Conservation (phyloP, 2,888 invertebrate species). For the Andrena trimmerana region DNA sequence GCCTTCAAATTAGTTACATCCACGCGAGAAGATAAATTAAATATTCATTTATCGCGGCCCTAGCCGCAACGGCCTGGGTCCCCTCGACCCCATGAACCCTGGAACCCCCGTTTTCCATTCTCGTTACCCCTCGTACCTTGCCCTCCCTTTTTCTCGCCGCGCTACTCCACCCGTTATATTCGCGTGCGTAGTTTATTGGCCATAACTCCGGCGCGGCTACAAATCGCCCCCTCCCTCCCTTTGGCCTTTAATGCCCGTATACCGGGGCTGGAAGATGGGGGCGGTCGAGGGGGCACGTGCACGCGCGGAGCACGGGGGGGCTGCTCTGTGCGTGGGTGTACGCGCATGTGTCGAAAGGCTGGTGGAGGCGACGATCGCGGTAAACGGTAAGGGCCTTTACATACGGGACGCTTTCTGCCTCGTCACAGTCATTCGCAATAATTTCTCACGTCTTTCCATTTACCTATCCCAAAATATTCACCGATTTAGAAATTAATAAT, state of each 20-base stretch:
- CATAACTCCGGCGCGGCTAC: slow-evolving; percentile 81
- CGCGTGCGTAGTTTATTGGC: slow-evolving; percentile 82
- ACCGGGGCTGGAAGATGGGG: slow-evolving; percentile 8
- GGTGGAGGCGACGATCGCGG: slow-evolving; percentile 16
- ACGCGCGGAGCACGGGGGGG: background rate
- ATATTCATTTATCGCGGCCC: slow-evolving; percentile 80
- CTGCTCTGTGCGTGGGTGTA: slow-evolving; percentile 17
- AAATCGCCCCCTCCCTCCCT: slow-evolving; percentile 74
- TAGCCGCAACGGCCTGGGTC: slow-evolving; percentile 43
- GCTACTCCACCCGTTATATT: slow-evolving; percentile 70
- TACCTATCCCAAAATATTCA: too few relatives aligned
- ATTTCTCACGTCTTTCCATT: too few relatives aligned
- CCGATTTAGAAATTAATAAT: too few relatives aligned
- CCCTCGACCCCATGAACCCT: slow-evolving; percentile 3
- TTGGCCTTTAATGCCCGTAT: slow-evolving; percentile 64
- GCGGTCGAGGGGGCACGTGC: background rate
- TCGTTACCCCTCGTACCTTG: slow-evolving; percentile 2
- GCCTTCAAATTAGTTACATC: slow-evolving; percentile 79
- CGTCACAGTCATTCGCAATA: too few relatives aligned
- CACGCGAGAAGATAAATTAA: slow-evolving; percentile 82
- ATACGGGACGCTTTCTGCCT: too few relatives aligned
- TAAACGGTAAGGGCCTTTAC: slow-evolving; percentile 12
- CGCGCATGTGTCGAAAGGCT: slow-evolving; percentile 24
- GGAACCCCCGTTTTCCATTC: background rate
- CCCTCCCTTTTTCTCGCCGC: slow-evolving; percentile 36